Evolutionary conservation across 2,888 invertebrate genomes (phyloP).

Genomic region (Apomyelois bistriatella): DNA sequence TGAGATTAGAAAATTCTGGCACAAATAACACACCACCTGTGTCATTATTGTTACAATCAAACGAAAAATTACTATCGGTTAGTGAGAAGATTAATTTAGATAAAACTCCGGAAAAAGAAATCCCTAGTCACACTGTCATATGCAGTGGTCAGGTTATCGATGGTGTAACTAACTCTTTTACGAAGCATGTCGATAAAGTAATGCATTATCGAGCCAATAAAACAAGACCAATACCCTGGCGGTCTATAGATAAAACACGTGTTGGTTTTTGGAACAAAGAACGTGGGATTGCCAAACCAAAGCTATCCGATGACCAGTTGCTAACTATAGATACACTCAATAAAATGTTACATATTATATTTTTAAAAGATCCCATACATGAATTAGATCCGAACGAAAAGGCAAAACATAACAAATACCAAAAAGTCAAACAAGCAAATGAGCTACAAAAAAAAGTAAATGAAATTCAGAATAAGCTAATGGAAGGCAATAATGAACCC

Average conservation of each 20-base stretch:
- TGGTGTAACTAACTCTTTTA: not conserved
- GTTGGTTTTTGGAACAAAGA: not conserved
- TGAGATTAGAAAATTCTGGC: conserved; percentile 27
- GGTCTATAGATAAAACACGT: not conserved
- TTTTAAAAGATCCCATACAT: conserved; percentile 11
- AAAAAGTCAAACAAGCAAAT: not conserved
- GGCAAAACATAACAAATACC: conserved; percentile 9
- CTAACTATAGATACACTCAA: conserved; percentile 52
- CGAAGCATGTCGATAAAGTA: too few relatives aligned
- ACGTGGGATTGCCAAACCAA: not conserved
- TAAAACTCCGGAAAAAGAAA: not conserved
- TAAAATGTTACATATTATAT: conserved; percentile 51
- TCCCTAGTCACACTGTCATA: not conserved
- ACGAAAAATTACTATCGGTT: not conserved
- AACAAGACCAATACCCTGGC: not conserved
- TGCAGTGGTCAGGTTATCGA: conserved; percentile 2
- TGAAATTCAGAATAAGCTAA: conserved; percentile 18
- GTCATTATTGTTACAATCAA: conserved; percentile 15
- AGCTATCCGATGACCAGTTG: conserved; percentile 12
- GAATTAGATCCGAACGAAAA: conserved; percentile 1
- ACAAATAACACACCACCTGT: conserved; percentile 16
- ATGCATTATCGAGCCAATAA: not conserved
- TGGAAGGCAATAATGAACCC: not conserved
- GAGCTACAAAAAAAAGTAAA: conserved; percentile 14
- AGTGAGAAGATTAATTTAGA: not conserved